Conservation (phyloP, 2,797 vertebrate species). For the Acrocephalus scirpaceus region DNA sequence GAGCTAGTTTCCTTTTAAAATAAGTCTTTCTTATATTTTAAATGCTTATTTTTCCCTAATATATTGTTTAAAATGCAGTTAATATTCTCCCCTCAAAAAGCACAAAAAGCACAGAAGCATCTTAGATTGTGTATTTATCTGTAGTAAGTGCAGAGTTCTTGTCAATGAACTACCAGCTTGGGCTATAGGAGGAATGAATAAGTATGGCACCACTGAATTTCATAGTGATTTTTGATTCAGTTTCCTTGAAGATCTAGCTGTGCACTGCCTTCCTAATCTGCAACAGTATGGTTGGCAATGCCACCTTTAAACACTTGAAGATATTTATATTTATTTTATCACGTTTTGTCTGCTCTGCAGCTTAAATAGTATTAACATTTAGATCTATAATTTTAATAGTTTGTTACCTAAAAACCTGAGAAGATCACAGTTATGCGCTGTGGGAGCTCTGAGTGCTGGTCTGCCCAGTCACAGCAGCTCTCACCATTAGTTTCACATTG, state of each 20-base stretch:
- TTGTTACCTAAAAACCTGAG: not conserved
- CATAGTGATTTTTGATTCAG: not conserved
- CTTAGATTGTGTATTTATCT: not conserved
- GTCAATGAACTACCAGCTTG: not conserved
- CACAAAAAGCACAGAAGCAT: not conserved
- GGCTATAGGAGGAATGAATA: not conserved
- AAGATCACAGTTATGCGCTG: not conserved
- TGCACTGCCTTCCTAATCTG: not conserved
- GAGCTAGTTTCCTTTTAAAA: conserved; percentile 32
- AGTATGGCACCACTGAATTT: not conserved
- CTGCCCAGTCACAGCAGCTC: not conserved
- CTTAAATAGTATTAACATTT: not conserved
- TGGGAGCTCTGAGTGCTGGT: not conserved
- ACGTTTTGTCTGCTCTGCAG: not conserved
- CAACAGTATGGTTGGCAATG: not conserved
- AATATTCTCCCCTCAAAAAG: not conserved
- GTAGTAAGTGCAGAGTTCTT: not conserved
- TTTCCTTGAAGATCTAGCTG: not conserved
- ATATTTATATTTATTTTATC: not conserved
- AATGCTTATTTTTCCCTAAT: conserved; percentile 18
- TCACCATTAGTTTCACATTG: not conserved
- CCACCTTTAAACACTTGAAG: not conserved
- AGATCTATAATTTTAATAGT: not conserved
- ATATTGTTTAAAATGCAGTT: conserved; percentile 30
- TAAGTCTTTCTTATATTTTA: not conserved